Evolutionary conservation across 1,140 invertebrate genomes (phyloP), one percentile per base, ranked within the genome.

Genomic region (Protaetia brevitarsis): DNA sequence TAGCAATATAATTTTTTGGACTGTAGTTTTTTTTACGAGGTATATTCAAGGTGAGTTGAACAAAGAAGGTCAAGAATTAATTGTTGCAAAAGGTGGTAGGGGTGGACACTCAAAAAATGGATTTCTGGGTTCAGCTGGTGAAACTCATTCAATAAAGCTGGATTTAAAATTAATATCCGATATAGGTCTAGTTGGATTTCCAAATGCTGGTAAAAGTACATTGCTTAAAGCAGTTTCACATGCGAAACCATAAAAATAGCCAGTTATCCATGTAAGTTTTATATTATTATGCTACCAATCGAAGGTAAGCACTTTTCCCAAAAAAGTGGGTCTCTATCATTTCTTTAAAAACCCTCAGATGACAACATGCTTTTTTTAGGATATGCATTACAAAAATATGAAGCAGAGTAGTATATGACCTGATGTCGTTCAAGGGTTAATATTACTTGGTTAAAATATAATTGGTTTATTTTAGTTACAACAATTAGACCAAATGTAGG

Each of bases 171-270:
- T 96, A 36, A 93, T 96, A 67, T 94, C 94, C 3, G 94, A 97
- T 79, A 84, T 96, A 45, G 94, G 93, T 2, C 83, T 97, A 13
- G 92, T 97, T 8, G 95, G 95, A 1, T 96, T 96, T 82, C 95
- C 95, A 28, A 97, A 97, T 85, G 94, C 95, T 45, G 95, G 95
- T 6, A 97, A 97, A 80, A 96, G 93, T 72, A 94, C 94, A 3
- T 79, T 97, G 1, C 77, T 97, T 0, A 88, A 86, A 77, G 85
- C 87, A 0, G 82, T 96, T 68, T 96, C 94, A 21, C 87, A 87
- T 75, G 92, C 94, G 1, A 89, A 86, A 70, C 93, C 95, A n/a
- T n/a, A n/a, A 92, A 90, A 84, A 89, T 97, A 74, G 95, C 94
- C 0, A 86, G 82, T 64, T 97, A 96, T 84, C 94, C 94, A 26